Conservation (phyloP, 2,888 invertebrate genomes). For the Eupithecia abbreviata region DNA sequence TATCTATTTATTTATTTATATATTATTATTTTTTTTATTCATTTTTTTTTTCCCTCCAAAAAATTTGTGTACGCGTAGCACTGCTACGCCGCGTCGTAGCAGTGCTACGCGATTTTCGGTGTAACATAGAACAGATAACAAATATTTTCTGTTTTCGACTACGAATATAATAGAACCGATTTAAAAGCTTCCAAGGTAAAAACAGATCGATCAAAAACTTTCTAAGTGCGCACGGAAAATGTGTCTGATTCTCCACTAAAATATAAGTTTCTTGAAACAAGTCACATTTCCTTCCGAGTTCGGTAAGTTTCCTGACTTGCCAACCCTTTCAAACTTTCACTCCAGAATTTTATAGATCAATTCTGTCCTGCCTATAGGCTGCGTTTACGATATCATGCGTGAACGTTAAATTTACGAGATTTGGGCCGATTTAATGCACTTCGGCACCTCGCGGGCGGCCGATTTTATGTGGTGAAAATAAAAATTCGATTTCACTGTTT, state of each 20-base stretch:
- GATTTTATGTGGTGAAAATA: conserved; percentile 59
- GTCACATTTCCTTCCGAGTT: conserved; percentile 23
- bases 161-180: background rate
- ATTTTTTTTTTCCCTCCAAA: too few relatives aligned
- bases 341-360: conserved; percentile 62
- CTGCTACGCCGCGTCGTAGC: background rate
- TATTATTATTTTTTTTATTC: too few relatives aligned
- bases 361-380: conserved; percentile 56
- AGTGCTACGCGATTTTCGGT: background rate
- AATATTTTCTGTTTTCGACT: background rate
- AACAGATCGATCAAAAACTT: conserved; percentile 10
- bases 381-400: conserved; percentile 75
- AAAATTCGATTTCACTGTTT: conserved; percentile 49
- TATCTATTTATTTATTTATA: too few relatives aligned
- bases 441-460: conserved; percentile 56
- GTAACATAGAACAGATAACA: background rate
- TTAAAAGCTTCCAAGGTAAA: background rate
- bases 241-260: conserved; percentile 16
- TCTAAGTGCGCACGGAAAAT: conserved; percentile 8
- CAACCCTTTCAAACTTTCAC: conserved; percentile 50
- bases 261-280: conserved; percentile 27
- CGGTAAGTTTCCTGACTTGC: conserved; percentile 20
- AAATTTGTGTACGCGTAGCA: too few relatives aligned
- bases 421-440: conserved; percentile 65
- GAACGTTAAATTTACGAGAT: conserved; percentile 75